phyloP scores from a whole-genome alignment of 2,888 invertebrate species.

The Temnothorax rugatulus region DNA sequence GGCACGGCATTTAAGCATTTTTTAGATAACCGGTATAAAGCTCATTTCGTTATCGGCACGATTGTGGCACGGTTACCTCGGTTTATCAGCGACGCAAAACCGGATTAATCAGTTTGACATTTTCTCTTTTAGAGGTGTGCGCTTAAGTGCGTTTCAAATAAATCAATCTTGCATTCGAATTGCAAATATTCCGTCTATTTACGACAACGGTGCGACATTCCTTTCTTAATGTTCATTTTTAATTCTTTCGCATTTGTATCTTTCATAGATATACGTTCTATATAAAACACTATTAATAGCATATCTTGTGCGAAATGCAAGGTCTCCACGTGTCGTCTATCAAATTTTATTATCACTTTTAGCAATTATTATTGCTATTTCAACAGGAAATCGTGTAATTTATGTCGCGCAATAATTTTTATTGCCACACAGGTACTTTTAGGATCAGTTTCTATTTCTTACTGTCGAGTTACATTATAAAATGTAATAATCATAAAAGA shows the following conservation, averaged over 20 bases:
- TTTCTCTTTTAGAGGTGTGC: background rate
- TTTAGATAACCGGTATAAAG: background rate
- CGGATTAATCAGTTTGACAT: background rate
- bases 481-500: background rate
- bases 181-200: background rate
- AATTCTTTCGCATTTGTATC: background rate
- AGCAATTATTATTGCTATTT: background rate
- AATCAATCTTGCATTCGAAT: conserved; percentile 5
- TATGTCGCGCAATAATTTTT: background rate
- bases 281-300: background rate
- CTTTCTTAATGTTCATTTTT: background rate
- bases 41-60: background rate
- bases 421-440: background rate
- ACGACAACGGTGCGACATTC: background rate
- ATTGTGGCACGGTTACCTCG: background rate
- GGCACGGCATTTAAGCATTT: background rate
- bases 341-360: background rate
- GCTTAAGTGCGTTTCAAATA: background rate
- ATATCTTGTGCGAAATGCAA: background rate
- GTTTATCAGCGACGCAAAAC: background rate
- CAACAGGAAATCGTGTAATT: background rate
- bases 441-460: background rate
- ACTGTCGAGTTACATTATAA: background rate
- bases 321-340: background rate
- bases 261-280: background rate